These are phyloP conservation scores for Lymantria dispar DNA, from an alignment of 2,888 invertebrate species.

Conservation along the genomic window DNA sequence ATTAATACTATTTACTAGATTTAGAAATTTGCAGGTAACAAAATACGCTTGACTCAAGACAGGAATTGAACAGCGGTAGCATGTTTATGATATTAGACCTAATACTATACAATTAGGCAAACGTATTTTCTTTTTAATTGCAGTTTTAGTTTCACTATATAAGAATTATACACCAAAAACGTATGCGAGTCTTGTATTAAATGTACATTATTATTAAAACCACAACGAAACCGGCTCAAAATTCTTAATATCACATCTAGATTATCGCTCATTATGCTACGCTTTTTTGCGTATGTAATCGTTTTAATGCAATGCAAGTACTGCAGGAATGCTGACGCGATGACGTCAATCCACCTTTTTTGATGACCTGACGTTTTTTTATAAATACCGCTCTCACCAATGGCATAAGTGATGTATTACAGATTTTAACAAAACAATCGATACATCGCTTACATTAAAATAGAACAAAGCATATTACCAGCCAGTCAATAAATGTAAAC, in stretches of 20 bases:
- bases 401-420: not conserved
- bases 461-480: not conserved
- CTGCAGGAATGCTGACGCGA: not conserved
- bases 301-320: not conserved
- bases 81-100: too few relatives aligned
- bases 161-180: too few relatives aligned
- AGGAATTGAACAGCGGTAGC: too few relatives aligned
- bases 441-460: not conserved
- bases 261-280: not conserved
- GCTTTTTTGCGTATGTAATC: not conserved
- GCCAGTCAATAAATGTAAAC: constrained; percentile 2
- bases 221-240: not conserved
- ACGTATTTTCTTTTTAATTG: too few relatives aligned
- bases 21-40: too few relatives aligned
- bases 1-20: too few relatives aligned
- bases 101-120: too few relatives aligned
- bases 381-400: constrained; percentile 4
- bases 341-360: constrained; percentile 13
- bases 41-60: too few relatives aligned
- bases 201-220: too few relatives aligned
- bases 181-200: too few relatives aligned
- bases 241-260: not conserved
- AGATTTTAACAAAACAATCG: not conserved
- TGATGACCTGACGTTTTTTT: constrained; percentile 17
- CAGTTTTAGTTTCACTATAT: too few relatives aligned